A percentile compares a stretch with the other conserved stretches of the same genome.
Evolutionary conservation across 2,113 vertebrate species (phyloP).

Genomic region (Psettodes erumei): DNA sequence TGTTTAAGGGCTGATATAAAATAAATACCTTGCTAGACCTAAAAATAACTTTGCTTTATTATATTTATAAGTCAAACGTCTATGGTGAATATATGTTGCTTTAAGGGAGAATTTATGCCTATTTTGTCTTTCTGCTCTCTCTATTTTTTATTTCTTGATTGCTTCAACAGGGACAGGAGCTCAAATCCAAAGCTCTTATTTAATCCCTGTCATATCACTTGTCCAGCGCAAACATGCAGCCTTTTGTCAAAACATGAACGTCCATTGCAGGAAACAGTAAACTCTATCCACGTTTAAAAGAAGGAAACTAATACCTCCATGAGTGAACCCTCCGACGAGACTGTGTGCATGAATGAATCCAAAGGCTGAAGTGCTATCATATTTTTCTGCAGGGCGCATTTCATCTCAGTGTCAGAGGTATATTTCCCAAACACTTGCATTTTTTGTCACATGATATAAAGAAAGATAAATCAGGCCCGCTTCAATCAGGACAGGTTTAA

Average conservation of each 20-base stretch:
- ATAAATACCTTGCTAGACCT: neutral
- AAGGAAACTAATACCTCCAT: neutral
- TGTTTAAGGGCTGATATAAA: neutral
- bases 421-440: slow-evolving; percentile 9
- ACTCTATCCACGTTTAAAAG: neutral
- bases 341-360: neutral
- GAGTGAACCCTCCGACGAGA: neutral
- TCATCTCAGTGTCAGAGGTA: neutral
- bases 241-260: neutral
- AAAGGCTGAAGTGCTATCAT: neutral
- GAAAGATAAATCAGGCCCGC: slow-evolving; percentile 85
- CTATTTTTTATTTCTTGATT: neutral
- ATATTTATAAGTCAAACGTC: neutral
- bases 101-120: neutral
- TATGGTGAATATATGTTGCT: neutral
- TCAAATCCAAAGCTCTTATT: slow-evolving; percentile 3
- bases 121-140: neutral
- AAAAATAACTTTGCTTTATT: neutral
- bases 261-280: neutral
- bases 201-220: neutral
- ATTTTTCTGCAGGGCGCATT: neutral
- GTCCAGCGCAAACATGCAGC: neutral
- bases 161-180: neutral
- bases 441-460: slow-evolving; percentile 74
- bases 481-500: slow-evolving; percentile 90